These are phyloP conservation scores for Calephelis perditalis DNA, from an alignment of 2,888 invertebrate species.

Conservation along the genomic window DNA sequence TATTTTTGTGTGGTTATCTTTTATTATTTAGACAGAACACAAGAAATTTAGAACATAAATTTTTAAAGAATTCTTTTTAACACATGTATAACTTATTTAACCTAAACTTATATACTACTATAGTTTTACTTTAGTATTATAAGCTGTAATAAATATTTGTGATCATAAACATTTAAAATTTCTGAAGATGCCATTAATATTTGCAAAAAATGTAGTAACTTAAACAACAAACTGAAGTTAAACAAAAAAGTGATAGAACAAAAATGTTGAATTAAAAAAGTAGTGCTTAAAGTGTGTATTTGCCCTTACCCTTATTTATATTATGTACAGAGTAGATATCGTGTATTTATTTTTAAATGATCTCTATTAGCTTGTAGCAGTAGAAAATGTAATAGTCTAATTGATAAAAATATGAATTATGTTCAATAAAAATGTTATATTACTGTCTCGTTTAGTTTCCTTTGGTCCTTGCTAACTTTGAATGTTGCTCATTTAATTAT, in stretches of 20 bases:
- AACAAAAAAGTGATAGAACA: background rate
- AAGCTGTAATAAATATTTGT: too few species aligned
- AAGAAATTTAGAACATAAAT: too few species aligned
- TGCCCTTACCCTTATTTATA: slow-evolving; percentile 21
- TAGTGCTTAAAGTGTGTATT: slow-evolving; percentile 26
- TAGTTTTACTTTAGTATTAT: too few species aligned
- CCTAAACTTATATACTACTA: too few species aligned
- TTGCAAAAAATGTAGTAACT: too few species aligned
- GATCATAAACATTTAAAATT: too few species aligned
- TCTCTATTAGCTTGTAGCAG: slow-evolving; percentile 51
- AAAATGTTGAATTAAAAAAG: background rate
- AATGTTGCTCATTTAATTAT: slow-evolving; percentile 18
- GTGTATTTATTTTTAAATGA: slow-evolving; percentile 44
- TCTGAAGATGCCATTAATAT: too few species aligned
- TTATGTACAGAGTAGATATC: slow-evolving; percentile 37
- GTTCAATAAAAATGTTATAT: slow-evolving; percentile 74
- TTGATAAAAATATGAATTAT: slow-evolving; percentile 54
- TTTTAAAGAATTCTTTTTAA: too few species aligned
- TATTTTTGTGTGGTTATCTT: too few species aligned
- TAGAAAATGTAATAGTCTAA: slow-evolving; percentile 63
- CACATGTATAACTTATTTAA: too few species aligned
- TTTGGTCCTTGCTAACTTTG: slow-evolving; percentile 15
- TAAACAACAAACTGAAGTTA: too few species aligned
- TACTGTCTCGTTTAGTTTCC: slow-evolving; percentile 43
- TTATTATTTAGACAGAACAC: too few species aligned